Percentiles rank a stretch among this genome's conserved stretches.
Evolutionary conservation across 2,113 vertebrate species (phyloP).

Genomic region (Chiloscyllium plagiosum): DNA sequence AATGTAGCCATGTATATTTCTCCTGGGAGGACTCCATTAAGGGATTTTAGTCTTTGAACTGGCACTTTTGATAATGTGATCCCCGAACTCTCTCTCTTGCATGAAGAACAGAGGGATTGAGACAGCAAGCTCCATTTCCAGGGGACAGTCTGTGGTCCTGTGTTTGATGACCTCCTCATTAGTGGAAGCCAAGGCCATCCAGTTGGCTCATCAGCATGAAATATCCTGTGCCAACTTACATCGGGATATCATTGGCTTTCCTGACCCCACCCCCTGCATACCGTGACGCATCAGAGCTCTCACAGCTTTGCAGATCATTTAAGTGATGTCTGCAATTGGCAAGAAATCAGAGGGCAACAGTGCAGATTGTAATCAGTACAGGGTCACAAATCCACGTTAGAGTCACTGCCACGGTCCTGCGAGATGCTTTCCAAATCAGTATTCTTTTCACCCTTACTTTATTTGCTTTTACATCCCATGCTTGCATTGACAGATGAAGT

Average conservation of each 20-base stretch:
- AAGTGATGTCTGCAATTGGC: background rate
- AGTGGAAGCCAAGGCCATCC: background rate
- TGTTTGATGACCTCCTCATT: background rate
- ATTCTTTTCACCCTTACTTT: background rate
- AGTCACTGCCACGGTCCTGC: background rate
- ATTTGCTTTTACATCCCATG: background rate
- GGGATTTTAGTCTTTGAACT: background rate
- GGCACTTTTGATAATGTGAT: background rate
- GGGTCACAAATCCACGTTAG: background rate
- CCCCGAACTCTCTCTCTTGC: background rate
- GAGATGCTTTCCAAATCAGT: background rate
- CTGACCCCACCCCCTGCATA: background rate
- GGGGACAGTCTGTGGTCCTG: background rate
- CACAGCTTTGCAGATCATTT: background rate
- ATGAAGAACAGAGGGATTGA: background rate
- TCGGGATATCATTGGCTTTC: background rate
- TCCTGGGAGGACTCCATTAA: background rate
- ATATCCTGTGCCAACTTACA: background rate
- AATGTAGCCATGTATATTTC: background rate
- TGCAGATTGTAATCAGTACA: background rate
- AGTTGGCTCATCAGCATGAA: background rate
- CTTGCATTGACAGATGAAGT: background rate
- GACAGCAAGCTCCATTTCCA: no score
- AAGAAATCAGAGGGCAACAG: background rate
- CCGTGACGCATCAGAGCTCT: background rate